phyloP scores from a whole-genome alignment of 2,888 invertebrate genomes.

The Chesias legatella region DNA sequence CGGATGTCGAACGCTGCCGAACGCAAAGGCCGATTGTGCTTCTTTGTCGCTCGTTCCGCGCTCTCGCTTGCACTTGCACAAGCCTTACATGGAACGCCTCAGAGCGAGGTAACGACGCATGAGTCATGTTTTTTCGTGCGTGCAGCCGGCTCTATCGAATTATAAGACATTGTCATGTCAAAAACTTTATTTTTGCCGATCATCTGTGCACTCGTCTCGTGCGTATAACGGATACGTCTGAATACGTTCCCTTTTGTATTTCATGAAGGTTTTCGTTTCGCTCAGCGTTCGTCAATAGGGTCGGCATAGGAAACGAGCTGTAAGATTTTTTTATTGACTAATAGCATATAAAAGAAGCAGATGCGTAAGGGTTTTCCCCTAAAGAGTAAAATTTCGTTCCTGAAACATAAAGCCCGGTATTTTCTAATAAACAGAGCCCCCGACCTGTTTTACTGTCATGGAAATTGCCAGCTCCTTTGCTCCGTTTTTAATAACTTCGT shows the following conservation, averaged over 20 bases:
- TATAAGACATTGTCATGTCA: conserved; percentile 42
- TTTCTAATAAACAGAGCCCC: conserved; percentile 56
- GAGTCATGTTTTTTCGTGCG: too few species aligned
- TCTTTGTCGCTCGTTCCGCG: too few species aligned
- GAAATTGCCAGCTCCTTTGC: conserved; percentile 17
- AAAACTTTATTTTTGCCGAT: conserved; percentile 10
- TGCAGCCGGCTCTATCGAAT: too few species aligned
- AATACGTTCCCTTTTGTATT: conserved; percentile 47
- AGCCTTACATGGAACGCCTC: too few species aligned
- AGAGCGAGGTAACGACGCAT: too few species aligned
- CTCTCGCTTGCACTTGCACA: too few species aligned
- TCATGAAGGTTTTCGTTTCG: conserved; percentile 29
- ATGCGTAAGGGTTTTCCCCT: conserved; percentile 40
- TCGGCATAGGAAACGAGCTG: conserved; percentile 30
- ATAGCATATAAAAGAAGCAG: conserved; percentile 11
- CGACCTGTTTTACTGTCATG: conserved; percentile 23
- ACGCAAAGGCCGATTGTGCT: too few species aligned
- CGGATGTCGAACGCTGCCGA: too few species aligned
- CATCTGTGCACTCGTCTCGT: conserved; percentile 16
- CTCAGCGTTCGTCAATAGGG: conserved; percentile 7
- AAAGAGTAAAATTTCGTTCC: conserved; percentile 50
- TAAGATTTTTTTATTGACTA: conserved; percentile 12
- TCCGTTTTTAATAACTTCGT: conserved; percentile 20
- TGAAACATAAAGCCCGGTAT: conserved; percentile 51
- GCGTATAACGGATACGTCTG: conserved; percentile 40